phyloP scores from a whole-genome alignment of 2,113 vertebrate genomes.

The Engystomops pustulosus region DNA sequence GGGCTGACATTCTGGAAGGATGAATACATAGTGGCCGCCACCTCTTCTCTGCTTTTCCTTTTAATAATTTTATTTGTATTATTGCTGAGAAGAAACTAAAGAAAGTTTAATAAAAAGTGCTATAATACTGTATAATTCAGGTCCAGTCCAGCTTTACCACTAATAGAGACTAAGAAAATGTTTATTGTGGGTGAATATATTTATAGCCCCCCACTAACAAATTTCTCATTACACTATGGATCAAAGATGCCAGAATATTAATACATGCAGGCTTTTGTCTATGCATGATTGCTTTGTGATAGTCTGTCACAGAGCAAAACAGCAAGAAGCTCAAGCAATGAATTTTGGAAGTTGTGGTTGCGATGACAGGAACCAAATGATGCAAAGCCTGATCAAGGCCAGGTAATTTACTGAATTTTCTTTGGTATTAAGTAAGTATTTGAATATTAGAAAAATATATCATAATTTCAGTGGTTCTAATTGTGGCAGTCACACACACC shows the following conservation, averaged over 20 bases:
- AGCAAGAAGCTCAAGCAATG: not conserved
- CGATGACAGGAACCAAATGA: not conserved
- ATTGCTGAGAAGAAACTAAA: too few species aligned
- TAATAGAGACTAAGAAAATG: not conserved
- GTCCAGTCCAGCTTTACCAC: too few species aligned
- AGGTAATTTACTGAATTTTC: not conserved
- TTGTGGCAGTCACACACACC: too few species aligned
- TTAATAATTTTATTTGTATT: too few species aligned
- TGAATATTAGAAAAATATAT: too few species aligned
- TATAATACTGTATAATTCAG: too few species aligned
- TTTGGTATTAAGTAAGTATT: too few species aligned
- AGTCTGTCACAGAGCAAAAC: not conserved
- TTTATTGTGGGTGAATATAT: not conserved
- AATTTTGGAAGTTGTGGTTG: not conserved
- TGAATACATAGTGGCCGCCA: not conserved
- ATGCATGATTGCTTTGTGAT: not conserved
- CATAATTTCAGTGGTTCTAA: too few species aligned
- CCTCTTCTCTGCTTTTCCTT: not conserved
- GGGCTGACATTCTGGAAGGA: not conserved
- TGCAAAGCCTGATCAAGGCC: not conserved
- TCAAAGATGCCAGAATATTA: not conserved
- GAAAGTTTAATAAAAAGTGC: too few species aligned
- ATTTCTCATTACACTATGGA: not conserved
- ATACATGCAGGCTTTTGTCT: not conserved
- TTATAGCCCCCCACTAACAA: too few species aligned